These are phyloP conservation scores for Centropristis striata DNA, from an alignment of 2,113 vertebrate genomes.

Conservation along the genomic window DNA sequence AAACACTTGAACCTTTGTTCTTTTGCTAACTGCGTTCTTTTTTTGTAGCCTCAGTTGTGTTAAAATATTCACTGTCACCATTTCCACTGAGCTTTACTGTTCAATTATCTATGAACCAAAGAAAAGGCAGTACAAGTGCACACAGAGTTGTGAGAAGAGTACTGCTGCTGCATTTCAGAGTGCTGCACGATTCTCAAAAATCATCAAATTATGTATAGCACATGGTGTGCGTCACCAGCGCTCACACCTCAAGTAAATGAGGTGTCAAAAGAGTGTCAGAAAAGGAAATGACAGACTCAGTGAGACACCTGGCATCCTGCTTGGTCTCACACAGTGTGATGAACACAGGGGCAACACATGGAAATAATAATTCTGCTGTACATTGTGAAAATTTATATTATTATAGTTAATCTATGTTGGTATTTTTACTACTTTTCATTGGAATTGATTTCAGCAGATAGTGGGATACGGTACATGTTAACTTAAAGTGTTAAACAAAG, in stretches of 20 bases:
- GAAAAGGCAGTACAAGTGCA: constrained; percentile 6
- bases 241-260: constrained; percentile 38
- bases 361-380: background rate
- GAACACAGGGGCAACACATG: background rate
- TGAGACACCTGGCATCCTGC: constrained; percentile 30
- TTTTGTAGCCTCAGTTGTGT: background rate
- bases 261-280: constrained; percentile 18
- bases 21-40: background rate
- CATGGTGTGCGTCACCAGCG: constrained; percentile 36
- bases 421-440: background rate
- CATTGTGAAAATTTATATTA: background rate
- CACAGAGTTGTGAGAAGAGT: constrained; percentile 1
- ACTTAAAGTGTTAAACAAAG: too few species aligned
- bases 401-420: background rate
- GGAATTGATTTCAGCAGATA: too few species aligned
- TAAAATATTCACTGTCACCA: constrained; percentile 28
- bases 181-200: constrained; percentile 21
- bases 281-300: constrained; percentile 28
- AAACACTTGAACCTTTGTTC: background rate
- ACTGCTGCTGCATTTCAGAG: constrained; percentile 10
- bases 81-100: constrained; percentile 11
- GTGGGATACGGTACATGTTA: too few species aligned
- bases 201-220: constrained; percentile 21
- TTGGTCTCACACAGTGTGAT: constrained; percentile 30
- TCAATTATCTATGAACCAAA: constrained; percentile 43